Conservation (phyloP, 2,888 invertebrate genomes). For the Coenonympha arcania region DNA sequence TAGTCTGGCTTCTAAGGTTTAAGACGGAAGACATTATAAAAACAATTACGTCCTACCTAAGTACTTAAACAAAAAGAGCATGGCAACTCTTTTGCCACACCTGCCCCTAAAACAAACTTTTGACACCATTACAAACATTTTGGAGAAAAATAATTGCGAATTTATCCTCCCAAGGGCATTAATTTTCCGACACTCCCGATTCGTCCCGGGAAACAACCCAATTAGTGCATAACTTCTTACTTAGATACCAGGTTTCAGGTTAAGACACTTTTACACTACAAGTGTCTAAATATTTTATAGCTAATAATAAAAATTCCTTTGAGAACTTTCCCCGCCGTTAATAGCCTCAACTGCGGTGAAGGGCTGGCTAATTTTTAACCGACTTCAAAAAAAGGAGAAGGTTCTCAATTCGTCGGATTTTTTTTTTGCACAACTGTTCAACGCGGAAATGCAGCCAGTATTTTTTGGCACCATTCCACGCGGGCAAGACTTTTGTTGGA, state of each 20-base stretch:
- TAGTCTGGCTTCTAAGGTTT: background rate
- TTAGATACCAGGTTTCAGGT: conserved; percentile 16
- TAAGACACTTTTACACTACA: conserved; percentile 3
- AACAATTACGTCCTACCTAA: conserved; percentile 7
- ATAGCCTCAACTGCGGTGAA: too few relatives aligned
- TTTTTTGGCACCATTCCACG: too few relatives aligned
- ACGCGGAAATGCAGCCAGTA: too few relatives aligned
- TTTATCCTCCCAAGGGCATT: conserved; percentile 63
- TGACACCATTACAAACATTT: conserved; percentile 49
- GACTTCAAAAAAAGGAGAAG: too few relatives aligned
- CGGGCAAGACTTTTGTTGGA: too few relatives aligned
- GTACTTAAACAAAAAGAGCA: conserved; percentile 25
- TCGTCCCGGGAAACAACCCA: conserved; percentile 53
- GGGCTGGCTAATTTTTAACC: too few relatives aligned
- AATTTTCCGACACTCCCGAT: conserved; percentile 63
- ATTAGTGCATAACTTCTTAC: conserved; percentile 59
- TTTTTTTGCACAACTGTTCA: too few relatives aligned
- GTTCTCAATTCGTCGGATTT: too few relatives aligned
- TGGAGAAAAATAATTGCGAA: conserved; percentile 61
- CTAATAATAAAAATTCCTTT: too few relatives aligned
- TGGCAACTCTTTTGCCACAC: conserved; percentile 43
- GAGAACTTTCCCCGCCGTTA: too few relatives aligned
- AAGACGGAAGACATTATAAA: conserved; percentile 31
- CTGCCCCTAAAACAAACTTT: conserved; percentile 24
- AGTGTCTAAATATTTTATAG: background rate